Conservation (phyloP, 2,797 vertebrate species). For the Girardinus metallicus region DNA sequence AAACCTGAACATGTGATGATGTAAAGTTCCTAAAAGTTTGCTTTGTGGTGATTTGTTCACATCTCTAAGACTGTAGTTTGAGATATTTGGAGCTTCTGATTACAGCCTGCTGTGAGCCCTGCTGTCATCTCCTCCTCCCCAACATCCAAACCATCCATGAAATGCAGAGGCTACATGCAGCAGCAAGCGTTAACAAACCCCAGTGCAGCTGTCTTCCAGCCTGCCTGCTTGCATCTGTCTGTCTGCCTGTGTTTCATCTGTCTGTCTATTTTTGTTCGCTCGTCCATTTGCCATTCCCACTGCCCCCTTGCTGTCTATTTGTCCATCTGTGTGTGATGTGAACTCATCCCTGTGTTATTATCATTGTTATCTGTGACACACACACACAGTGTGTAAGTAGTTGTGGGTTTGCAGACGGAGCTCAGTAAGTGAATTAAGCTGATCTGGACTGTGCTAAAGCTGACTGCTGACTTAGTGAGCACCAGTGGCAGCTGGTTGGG, state of each 20-base stretch:
- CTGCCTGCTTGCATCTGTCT: conserved; percentile 7
- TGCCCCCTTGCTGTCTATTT: conserved; percentile 33
- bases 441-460: conserved; percentile 64
- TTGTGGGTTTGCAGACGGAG: conserved; percentile 60
- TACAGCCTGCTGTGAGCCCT: background rate
- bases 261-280: conserved; percentile 51
- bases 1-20: background rate
- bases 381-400: conserved; percentile 56
- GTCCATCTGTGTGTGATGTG: conserved; percentile 58
- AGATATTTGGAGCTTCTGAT: conserved; percentile 9
- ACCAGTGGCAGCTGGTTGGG: background rate
- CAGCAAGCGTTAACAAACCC: conserved; percentile 26
- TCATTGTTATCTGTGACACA: conserved; percentile 55
- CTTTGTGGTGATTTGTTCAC: background rate
- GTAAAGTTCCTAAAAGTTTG: background rate
- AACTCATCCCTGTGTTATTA: conserved; percentile 45
- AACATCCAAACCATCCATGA: conserved; percentile 19
- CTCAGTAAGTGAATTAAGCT: conserved; percentile 73
- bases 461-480: conserved; percentile 57
- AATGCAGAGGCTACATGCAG: conserved; percentile 19
- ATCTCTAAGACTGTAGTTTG: background rate
- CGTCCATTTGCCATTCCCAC: conserved; percentile 50
- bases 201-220: conserved; percentile 23
- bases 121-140: conserved; percentile 29
- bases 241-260: conserved; percentile 38